Base-by-base conservation (phyloP, 2,888 invertebrate species). In the Horisme vitalbata region DNA sequence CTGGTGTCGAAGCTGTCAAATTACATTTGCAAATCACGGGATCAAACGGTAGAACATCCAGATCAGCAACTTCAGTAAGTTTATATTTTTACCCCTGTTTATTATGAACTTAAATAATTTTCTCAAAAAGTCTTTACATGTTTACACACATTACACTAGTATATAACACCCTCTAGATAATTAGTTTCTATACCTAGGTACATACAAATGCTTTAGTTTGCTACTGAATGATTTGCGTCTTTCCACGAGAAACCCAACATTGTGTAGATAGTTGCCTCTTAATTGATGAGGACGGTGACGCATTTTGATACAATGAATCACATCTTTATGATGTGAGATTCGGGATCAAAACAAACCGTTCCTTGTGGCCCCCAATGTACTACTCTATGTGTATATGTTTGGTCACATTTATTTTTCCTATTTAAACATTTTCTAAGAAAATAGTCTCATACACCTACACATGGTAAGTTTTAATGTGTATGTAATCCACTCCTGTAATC, bases 1-100 rank as follows among this genome's bases (percentile, higher is more conserved):
- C 89, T 6, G 89, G 89, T 1, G 63, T 87, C 24, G 89, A 87
- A 13, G 89, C 89, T 20, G 89, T 89, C 9, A 88, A 86, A 59
- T 63, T 89, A 28, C 84, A 89, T 57, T 66, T 87, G 24, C 48
- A 87, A 55, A 65, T 65, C 14, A 87, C 88, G 2, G 88, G 88
- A 20, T 75, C 79, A 43, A 85, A 83, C 9, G 89, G 89, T n/a
- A 75, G 89, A 44, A 74, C 83, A 9, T 89, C 89, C 8, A 77
- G 89, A 45, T 89, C 89, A 43, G 89, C 89, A 9, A 84, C 87
- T 38, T 57, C 89, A 66, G 89, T 89, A 76, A 59, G 54, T 52
- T 11, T 18, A 8, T 34, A 27, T 4, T 18, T 18, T 18, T 1
- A 18, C 6, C n/a, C n/a, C n/a, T n/a, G n/a, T n/a, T n/a, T n/a